Base-by-base conservation (phyloP, 2,888 invertebrate genomes). In the Tetanocera ferruginea region DNA sequence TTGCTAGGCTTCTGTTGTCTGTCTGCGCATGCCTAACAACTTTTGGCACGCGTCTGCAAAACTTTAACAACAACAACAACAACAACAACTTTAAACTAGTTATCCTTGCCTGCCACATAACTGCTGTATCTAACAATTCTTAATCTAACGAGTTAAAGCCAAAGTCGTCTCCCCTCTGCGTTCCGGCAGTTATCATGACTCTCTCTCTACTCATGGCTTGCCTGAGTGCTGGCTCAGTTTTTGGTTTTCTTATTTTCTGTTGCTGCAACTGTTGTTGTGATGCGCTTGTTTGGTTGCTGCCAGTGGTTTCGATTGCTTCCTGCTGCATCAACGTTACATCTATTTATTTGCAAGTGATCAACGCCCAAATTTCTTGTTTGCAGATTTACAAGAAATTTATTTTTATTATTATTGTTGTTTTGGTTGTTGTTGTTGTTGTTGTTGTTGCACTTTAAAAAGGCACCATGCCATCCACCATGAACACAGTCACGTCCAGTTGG, bases 361-460 rank as follows among this genome's bases (percentile, higher is more conserved):
- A 74, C 75, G 75, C 75, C 75, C 75, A 75, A 75, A 75, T 75
- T 75, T 67, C 75, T 67, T 67, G 75, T 75, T 67, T 75, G 67
- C 67, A 75, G 67, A 55, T 75, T 66, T 52, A 37, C 34, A 66
- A 57, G 60, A 60, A 72, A 17, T 67, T 55, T 62, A 23, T 51
- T 60, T 73, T 73, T 43, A 37, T 23, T 6, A 37, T 49, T n/a
- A 43, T 67, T 25, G 14, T 28, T 28, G 14, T 23, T 23, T 1
- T n/a, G 5, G 37, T 11, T 69, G 23, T 28, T 19, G 37, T 23
- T 25, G 23, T 25, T 25, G 52, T 52, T 52, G 9, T 60, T 60
- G 17, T 60, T 60, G 25, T 43, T 37, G 37, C 11, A n/a, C 9
- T 49, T 25, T 49, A n/a, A 25, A 43, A 23, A 28, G 8, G 0